Evolutionary conservation across 2,797 vertebrate genomes (phyloP), one percentile per base, ranked within the genome.

Genomic region (Sylvilagus floridanus): DNA sequence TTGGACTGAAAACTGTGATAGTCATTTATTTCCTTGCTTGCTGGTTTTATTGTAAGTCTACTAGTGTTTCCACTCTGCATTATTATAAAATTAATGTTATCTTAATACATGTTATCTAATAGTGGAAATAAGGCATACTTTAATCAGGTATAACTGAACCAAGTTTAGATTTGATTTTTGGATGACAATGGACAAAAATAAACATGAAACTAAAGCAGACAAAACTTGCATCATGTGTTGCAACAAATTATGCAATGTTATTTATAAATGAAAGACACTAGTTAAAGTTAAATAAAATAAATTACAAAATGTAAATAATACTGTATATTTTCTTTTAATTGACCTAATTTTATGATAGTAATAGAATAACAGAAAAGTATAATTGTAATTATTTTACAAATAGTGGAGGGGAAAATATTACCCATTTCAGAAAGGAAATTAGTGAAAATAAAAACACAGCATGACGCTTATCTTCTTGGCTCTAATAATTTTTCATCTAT

Each of bases 311-410:
- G 96, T 96, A 97, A 97, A 84, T 95, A 97, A 95, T 92, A 94
- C 95, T 50, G 92, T 97, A 98, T 97, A 98, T 96, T 97, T 90
- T 93, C 79, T 97, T 95, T 96, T 96, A 98, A 97, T 98, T 97
- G 96, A 52, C 35, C 94, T 97, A 96, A 97, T 97, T 98, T 95
- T 42, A 96, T 94, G 88, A 63, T 95, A 94, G 90, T 96, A 71
- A 88, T 96, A 96, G 88, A 97, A 98, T 90, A 97, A 98, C 97
- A 32, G 9, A 79, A 94, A 95, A 97, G 88, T 96, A 96, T 96
- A 98, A 98, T 98, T 97, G 93, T 81, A 78, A 78, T 98, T 98
- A 98, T 97, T 94, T 96, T 97, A 98, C 96, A 97, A 98, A 97
- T 95, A 94, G 95, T 93, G 71, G 96, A 93, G 96, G 96, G 96